Evolutionary conservation across 2,113 vertebrate genomes (phyloP).

Genomic region (Dipodomys spectabilis): DNA sequence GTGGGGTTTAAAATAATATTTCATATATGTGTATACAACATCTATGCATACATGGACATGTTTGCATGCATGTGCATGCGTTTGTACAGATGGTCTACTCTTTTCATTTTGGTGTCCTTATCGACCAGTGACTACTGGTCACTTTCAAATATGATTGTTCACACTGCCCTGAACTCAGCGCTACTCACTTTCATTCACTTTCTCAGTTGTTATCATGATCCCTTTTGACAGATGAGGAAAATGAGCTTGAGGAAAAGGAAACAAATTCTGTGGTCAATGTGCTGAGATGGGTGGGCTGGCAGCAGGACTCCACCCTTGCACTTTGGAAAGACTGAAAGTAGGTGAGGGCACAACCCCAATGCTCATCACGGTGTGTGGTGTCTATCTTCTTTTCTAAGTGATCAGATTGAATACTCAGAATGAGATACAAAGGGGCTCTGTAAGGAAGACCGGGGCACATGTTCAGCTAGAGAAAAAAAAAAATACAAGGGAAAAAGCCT

Average conservation of each 20-base stretch:
- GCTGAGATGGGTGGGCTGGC: neutral
- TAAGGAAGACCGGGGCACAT: too few species aligned
- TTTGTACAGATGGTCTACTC: accelerated
- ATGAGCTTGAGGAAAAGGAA: neutral
- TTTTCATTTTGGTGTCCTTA: neutral
- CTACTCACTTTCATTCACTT: neutral
- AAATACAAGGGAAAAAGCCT: neutral
- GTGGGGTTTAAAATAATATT: neutral
- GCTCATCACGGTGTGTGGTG: neutral
- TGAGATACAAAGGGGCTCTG: neutral
- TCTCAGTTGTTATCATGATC: neutral
- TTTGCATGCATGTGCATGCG: too few species aligned
- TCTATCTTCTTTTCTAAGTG: neutral
- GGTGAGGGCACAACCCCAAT: slow-evolving; percentile 1
- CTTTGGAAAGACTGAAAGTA: neutral
- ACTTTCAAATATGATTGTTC: neutral
- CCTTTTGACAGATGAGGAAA: neutral
- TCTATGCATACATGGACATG: neutral
- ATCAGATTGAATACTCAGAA: neutral
- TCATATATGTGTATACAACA: too few species aligned
- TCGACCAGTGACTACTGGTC: neutral
- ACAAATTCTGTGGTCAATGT: neutral
- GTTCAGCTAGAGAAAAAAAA: neutral
- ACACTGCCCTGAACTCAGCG: neutral
- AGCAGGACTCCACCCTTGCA: neutral